phyloP scores from a whole-genome alignment of 2,113 vertebrate species.

The Onychorhynchus coronatus region DNA sequence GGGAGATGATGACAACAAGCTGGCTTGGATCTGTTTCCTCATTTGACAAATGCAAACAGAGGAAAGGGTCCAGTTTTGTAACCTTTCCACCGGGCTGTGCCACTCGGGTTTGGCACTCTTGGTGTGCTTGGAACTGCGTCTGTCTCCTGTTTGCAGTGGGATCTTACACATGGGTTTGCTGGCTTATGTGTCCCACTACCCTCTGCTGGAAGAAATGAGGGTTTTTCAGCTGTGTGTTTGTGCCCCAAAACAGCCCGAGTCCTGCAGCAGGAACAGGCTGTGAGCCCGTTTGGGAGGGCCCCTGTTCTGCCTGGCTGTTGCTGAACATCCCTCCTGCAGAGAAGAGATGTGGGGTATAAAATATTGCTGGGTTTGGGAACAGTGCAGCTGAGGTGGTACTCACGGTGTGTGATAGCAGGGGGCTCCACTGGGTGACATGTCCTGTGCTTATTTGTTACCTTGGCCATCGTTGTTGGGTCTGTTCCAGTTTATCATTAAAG shows the following conservation, averaged over 20 bases:
- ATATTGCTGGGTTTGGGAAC: background rate
- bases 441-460: background rate
- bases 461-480: background rate
- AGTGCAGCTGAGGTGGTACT: rapidly evolving
- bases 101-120: background rate
- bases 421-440: background rate
- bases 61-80: background rate
- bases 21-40: background rate
- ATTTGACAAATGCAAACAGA: background rate
- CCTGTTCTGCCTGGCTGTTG: background rate
- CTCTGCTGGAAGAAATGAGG: conserved; percentile 28
- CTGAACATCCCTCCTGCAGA: background rate
- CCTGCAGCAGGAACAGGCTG: background rate
- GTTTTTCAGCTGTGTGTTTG: background rate
- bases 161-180: background rate
- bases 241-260: background rate
- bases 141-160: background rate
- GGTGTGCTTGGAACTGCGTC: background rate
- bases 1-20: too few species aligned
- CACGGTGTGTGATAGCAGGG: background rate
- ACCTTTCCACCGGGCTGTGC: background rate
- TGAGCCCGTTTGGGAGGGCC: background rate
- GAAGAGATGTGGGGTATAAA: background rate
- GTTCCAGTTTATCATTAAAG: background rate
- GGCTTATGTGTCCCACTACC: background rate